Evolutionary conservation across 2,113 vertebrate genomes (phyloP).

Genomic region (Rhea americana): DNA sequence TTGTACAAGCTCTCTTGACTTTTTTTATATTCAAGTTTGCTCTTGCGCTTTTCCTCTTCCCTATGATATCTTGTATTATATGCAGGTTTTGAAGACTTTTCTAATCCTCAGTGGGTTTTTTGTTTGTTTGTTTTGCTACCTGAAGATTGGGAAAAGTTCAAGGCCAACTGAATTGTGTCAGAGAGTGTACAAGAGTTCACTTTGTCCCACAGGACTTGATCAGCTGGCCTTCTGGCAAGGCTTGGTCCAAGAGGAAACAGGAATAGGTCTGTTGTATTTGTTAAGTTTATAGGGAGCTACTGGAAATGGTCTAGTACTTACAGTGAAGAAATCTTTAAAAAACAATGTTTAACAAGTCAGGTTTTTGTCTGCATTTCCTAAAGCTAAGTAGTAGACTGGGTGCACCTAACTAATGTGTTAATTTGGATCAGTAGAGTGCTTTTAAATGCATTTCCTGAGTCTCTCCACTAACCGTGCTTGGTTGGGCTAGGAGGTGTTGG

Average conservation of each 20-base stretch:
- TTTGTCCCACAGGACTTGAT: background rate
- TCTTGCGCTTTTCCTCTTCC: slow-evolving; percentile 33
- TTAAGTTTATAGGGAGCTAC: background rate
- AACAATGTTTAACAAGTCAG: background rate
- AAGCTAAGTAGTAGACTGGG: background rate
- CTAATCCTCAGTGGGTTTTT: slow-evolving; percentile 5
- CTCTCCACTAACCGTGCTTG: background rate
- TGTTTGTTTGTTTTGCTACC: slow-evolving; percentile 11
- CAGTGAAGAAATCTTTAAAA: background rate
- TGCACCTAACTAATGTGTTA: background rate
- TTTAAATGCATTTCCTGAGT: background rate
- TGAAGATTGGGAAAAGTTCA: slow-evolving; percentile 35
- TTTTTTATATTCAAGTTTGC: slow-evolving; percentile 58
- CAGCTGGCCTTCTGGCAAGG: background rate
- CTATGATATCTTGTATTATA: slow-evolving; percentile 52
- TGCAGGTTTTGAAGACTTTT: slow-evolving; percentile 55
- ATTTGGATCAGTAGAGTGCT: background rate
- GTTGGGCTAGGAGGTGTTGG: background rate
- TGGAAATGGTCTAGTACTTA: background rate
- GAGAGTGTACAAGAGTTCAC: background rate
- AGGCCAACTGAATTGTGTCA: background rate
- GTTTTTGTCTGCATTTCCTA: background rate
- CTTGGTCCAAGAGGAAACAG: background rate
- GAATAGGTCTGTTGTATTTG: background rate
- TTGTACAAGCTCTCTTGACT: slow-evolving; percentile 30